Conservation (phyloP, 2,888 invertebrate species). For the Epinotia brunnichana region DNA sequence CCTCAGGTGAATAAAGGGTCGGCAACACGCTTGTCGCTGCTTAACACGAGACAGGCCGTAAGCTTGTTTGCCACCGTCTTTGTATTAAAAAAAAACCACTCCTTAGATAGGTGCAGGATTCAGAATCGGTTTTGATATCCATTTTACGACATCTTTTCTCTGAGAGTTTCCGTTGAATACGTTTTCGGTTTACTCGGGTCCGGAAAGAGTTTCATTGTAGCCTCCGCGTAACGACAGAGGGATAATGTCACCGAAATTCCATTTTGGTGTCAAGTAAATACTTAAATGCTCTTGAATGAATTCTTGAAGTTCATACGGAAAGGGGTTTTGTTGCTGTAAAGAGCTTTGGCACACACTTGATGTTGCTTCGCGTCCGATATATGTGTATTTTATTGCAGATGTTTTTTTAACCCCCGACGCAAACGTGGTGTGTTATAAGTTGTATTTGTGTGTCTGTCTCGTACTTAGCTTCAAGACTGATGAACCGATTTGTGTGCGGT, state of each 20-base stretch:
- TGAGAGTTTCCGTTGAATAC: background rate
- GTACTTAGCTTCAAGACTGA: too few species aligned
- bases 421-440: too few species aligned
- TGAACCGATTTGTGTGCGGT: too few species aligned
- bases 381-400: too few species aligned
- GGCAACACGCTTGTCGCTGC: too few species aligned
- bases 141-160: background rate
- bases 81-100: too few species aligned
- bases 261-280: slow-evolving; percentile 30
- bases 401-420: too few species aligned
- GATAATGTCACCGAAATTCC: slow-evolving; percentile 8
- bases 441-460: too few species aligned
- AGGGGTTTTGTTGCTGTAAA: background rate
- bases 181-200: background rate
- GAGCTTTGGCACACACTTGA: background rate
- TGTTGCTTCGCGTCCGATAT: background rate
- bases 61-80: too few species aligned
- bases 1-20: too few species aligned
- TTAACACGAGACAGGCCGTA: too few species aligned
- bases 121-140: background rate
- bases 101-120: too few species aligned
- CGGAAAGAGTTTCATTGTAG: slow-evolving; percentile 12
- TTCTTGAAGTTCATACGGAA: background rate
- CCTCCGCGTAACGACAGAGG: background rate
- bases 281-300: slow-evolving; percentile 12